A percentile compares a stretch with the other conserved stretches of the same genome.
phyloP scores from a whole-genome alignment of 2,888 invertebrate genomes.

The Apotomis capreana region DNA sequence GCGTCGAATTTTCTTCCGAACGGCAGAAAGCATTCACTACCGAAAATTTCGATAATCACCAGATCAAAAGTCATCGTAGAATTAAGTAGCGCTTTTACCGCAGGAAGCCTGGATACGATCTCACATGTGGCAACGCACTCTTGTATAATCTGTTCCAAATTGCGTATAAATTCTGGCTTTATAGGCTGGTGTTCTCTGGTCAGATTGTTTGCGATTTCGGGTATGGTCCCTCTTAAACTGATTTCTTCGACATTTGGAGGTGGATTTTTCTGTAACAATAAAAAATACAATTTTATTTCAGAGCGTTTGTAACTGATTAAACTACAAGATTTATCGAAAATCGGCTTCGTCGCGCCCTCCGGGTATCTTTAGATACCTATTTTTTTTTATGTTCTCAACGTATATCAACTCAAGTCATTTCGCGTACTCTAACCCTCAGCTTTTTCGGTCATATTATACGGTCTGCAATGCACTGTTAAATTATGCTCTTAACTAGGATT shows the following conservation, averaged over 20 bases:
- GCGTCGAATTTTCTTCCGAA: slow-evolving; percentile 79
- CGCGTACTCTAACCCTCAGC: too few species aligned
- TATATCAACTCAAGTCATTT: too few species aligned
- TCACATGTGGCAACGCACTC: slow-evolving; percentile 78
- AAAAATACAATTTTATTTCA: background rate
- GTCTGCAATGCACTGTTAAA: too few species aligned
- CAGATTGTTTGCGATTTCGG: slow-evolving; percentile 74
- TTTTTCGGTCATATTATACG: too few species aligned
- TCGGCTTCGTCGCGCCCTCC: too few species aligned
- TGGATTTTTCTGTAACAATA: slow-evolving; percentile 70
- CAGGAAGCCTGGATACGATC: slow-evolving; percentile 68
- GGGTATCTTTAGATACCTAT: too few species aligned
- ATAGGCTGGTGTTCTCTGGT: slow-evolving; percentile 64
- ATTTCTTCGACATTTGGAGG: slow-evolving; percentile 74
- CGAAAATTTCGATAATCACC: slow-evolving; percentile 80
- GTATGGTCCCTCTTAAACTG: slow-evolving; percentile 76
- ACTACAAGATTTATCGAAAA: too few species aligned
- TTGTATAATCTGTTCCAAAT: slow-evolving; percentile 74
- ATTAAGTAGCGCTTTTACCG: slow-evolving; percentile 67
- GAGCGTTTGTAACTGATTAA: too few species aligned
- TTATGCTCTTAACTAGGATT: too few species aligned
- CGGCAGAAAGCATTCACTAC: slow-evolving; percentile 83
- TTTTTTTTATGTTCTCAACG: too few species aligned
- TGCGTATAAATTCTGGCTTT: slow-evolving; percentile 69
- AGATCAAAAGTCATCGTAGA: slow-evolving; percentile 69